phyloP scores from a whole-genome alignment of 2,888 invertebrate species.

The Monoplex corrugatus region DNA sequence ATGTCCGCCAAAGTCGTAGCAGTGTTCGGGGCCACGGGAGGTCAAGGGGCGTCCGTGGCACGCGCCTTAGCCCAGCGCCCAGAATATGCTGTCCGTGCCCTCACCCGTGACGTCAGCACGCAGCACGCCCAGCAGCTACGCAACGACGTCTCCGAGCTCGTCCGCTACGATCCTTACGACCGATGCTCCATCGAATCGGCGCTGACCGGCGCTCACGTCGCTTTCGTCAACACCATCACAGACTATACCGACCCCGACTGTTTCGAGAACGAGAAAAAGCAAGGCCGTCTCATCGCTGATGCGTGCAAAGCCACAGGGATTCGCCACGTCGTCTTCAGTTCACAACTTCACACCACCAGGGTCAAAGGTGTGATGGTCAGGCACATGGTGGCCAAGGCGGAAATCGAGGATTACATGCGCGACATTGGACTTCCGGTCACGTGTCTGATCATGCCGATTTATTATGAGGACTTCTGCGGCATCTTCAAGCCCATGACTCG shows the following conservation, averaged over 20 bases:
- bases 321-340: constrained; percentile 74
- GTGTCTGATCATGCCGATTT: constrained; percentile 73
- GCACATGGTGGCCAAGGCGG: constrained; percentile 78
- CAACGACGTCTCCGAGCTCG: constrained; percentile 60
- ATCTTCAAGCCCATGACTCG: constrained; percentile 60
- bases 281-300: constrained; percentile 74
- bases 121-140: constrained; percentile 62
- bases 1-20: constrained; percentile 64
- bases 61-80: constrained; percentile 64
- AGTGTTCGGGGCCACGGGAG: constrained; percentile 73
- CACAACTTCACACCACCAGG: constrained; percentile 72
- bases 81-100: constrained; percentile 68
- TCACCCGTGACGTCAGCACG: constrained; percentile 64
- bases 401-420: constrained; percentile 64
- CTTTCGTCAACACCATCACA: constrained; percentile 74
- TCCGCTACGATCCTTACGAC: constrained; percentile 66
- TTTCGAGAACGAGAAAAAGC: constrained; percentile 69
- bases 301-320: constrained; percentile 64
- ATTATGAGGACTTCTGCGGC: constrained; percentile 73
- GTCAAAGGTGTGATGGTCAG: constrained; percentile 72
- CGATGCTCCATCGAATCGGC: constrained; percentile 46
- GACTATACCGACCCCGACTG: constrained; percentile 70
- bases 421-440: constrained; percentile 70
- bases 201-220: constrained; percentile 60
- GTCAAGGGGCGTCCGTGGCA: constrained; percentile 72